phyloP scores from a whole-genome alignment of 1,140 invertebrate genomes.

The Cotesia chilonis region DNA sequence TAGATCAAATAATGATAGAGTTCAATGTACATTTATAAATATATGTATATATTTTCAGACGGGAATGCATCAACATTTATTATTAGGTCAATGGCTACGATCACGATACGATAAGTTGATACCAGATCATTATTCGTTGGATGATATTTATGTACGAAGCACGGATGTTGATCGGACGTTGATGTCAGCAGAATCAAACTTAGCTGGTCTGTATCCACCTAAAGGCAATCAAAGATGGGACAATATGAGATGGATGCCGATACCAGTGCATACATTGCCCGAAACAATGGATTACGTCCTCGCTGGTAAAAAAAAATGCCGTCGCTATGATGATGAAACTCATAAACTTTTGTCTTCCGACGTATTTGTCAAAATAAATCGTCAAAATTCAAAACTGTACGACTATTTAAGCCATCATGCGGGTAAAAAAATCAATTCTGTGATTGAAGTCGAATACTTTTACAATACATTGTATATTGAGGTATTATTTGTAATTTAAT shows the following conservation, averaged over 20 bases:
- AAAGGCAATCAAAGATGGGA: constrained; percentile 74
- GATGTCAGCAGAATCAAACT: constrained; percentile 85
- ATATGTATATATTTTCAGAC: constrained; percentile 59
- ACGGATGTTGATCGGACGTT: constrained; percentile 89
- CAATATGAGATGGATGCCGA: constrained; percentile 83
- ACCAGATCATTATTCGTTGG: constrained; percentile 63
- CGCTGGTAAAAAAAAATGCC: constrained; percentile 73
- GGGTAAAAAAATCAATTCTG: constrained; percentile 67
- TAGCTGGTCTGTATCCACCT: constrained; percentile 84
- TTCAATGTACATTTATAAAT: constrained; percentile 15
- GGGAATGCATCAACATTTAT: constrained; percentile 81
- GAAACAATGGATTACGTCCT: constrained; percentile 74
- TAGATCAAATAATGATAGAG: not conserved
- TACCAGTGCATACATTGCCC: constrained; percentile 84
- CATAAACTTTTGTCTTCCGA: constrained; percentile 67
- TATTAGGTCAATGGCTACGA: constrained; percentile 81
- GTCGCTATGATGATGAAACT: constrained; percentile 70
- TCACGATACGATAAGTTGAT: constrained; percentile 73
- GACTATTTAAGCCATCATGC: constrained; percentile 71
- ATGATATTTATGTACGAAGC: constrained; percentile 77
- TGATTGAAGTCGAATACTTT: constrained; percentile 69
- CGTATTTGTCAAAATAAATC: constrained; percentile 69
- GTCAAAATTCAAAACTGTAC: constrained; percentile 72
- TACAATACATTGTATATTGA: constrained; percentile 78
- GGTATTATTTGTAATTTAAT: constrained; percentile 48